Evolutionary conservation across 1,140 invertebrate species (phyloP).

Genomic region (Plodia interpunctella): DNA sequence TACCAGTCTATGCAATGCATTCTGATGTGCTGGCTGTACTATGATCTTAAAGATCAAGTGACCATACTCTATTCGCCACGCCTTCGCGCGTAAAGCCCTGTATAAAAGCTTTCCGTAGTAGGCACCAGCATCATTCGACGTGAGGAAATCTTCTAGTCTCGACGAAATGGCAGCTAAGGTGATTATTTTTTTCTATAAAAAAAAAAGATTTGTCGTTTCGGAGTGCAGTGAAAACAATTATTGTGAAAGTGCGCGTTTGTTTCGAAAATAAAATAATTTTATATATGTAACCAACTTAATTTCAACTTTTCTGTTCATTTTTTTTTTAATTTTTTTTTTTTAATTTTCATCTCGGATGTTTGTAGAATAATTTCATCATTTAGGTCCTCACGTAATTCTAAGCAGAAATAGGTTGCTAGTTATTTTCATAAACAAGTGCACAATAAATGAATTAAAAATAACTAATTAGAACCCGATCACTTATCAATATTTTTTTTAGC

Average conservation of each 20-base stretch:
- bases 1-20: background rate
- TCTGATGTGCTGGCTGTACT: background rate
- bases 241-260: conserved; percentile 21
- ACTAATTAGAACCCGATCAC: no score
- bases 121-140: conserved; percentile 53
- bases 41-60: conserved; percentile 50
- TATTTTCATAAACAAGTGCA: no score
- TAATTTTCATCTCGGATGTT: no score
- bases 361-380: no score
- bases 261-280: no score
- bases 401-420: no score
- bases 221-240: background rate
- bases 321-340: no score
- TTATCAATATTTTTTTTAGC: no score
- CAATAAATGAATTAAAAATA: no score
- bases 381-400: no score
- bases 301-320: no score
- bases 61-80: conserved; percentile 37
- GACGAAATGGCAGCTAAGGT: conserved; percentile 66
- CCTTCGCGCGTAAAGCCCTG: conserved; percentile 41
- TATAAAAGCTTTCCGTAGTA: conserved; percentile 55
- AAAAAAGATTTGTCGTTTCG: no score
- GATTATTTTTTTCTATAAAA: conserved; percentile 18
- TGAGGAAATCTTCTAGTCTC: conserved; percentile 43
- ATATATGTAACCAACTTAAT: background rate